A percentile compares a stretch with the other conserved stretches of the same genome.
These are phyloP conservation scores for Melanophora roralis DNA, from an alignment of 2,888 invertebrate genomes.

Conservation along the genomic window DNA sequence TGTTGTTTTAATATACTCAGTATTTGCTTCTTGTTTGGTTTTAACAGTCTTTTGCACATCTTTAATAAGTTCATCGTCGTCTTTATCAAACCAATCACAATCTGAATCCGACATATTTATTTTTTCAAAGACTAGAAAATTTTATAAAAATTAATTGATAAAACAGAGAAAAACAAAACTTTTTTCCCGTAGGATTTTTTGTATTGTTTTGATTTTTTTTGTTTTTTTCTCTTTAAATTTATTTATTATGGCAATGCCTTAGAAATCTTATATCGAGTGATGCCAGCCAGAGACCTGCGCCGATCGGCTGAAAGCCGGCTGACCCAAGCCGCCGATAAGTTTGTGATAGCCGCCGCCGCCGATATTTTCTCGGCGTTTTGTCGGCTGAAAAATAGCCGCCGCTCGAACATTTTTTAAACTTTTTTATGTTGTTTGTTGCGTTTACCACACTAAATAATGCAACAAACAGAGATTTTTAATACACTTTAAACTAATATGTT, in stretches of 20 bases:
- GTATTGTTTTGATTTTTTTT: slow-evolving; percentile 24
- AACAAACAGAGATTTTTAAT: no score
- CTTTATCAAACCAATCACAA: slow-evolving; percentile 76
- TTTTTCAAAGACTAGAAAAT: background rate
- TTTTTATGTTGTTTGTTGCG: no score
- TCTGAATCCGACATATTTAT: slow-evolving; percentile 62
- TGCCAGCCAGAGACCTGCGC: no score
- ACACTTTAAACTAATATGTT: no score
- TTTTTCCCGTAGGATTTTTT: slow-evolving; percentile 19
- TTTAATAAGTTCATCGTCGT: slow-evolving; percentile 73
- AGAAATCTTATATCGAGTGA: background rate
- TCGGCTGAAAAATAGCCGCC: no score
- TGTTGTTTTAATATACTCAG: slow-evolving; percentile 55
- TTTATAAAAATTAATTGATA: background rate
- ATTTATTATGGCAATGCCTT: background rate
- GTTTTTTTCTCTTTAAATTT: background rate
- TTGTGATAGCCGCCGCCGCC: no score
- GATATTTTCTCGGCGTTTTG: no score
- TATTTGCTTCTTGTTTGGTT: slow-evolving; percentile 43
- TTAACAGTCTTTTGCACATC: slow-evolving; percentile 63
- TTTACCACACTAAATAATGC: no score
- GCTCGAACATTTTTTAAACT: no score
- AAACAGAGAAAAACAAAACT: slow-evolving; percentile 2
- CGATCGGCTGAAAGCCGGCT: no score
- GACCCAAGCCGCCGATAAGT: no score